A percentile compares a stretch with the other conserved stretches of the same genome.
Evolutionary conservation across 1,140 invertebrate species (phyloP).

Genomic region (Homarus americanus): DNA sequence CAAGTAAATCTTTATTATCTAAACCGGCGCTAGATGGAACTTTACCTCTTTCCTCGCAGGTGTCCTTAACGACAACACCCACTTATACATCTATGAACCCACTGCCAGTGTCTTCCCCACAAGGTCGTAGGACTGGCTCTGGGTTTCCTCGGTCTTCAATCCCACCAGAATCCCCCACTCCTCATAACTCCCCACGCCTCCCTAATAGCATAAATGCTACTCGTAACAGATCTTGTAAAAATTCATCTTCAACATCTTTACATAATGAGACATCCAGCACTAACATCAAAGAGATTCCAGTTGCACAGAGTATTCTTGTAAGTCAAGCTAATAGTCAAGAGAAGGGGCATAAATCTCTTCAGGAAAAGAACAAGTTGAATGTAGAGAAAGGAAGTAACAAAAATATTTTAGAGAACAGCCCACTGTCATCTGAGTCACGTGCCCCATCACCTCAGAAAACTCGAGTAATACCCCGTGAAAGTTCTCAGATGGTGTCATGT

Average conservation of each 20-base stretch:
- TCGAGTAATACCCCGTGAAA: neutral
- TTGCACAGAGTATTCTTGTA: constrained; percentile 24
- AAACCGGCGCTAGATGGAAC: neutral
- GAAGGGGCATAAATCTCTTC: constrained; percentile 6
- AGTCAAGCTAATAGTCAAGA: neutral
- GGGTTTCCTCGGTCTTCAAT: constrained; percentile 38
- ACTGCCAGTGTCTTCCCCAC: constrained; percentile 45
- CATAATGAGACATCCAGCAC: neutral
- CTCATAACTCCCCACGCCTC: constrained; percentile 74
- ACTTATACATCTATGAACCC: neutral
- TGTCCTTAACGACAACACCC: neutral
- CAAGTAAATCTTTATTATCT: neutral
- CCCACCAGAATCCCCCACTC: constrained; percentile 73
- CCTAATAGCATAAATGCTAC: constrained; percentile 70
- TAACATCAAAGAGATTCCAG: constrained; percentile 29
- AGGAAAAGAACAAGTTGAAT: constrained; percentile 4
- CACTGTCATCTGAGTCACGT: constrained; percentile 9
- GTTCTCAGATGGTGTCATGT: neutral
- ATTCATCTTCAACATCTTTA: neutral
- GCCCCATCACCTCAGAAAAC: neutral
- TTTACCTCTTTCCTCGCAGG: neutral
- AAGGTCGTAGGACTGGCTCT: constrained; percentile 36
- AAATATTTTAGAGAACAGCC: neutral
- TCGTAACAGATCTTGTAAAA: constrained; percentile 45
- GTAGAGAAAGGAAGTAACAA: neutral